These are phyloP conservation scores for Stenoptilia bipunctidactyla DNA, from an alignment of 2,888 invertebrate species.

Conservation along the genomic window DNA sequence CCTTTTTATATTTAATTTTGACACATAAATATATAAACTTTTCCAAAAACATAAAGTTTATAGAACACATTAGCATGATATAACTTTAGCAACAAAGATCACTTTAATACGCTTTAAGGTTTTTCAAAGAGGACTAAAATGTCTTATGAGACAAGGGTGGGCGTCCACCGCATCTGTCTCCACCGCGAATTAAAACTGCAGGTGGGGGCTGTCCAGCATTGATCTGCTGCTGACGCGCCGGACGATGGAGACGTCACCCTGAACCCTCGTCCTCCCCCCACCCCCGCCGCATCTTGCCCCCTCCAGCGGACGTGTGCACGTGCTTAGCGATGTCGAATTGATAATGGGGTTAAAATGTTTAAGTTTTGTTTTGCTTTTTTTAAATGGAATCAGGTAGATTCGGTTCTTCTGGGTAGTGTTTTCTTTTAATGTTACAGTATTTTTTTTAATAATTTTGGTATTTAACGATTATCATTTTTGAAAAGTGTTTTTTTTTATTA, in stretches of 20 bases:
- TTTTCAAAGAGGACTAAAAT: background rate
- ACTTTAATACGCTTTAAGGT: background rate
- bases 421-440: background rate
- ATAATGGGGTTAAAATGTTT: constrained; percentile 40
- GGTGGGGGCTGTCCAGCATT: constrained; percentile 63
- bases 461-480: no score
- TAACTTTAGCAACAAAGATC: background rate
- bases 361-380: constrained; percentile 20
- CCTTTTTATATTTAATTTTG: background rate
- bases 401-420: background rate
- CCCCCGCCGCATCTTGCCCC: constrained; percentile 11
- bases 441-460: no score
- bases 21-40: no score
- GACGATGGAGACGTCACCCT: constrained; percentile 44
- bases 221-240: constrained; percentile 58
- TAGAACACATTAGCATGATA: background rate
- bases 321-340: constrained; percentile 55
- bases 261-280: constrained; percentile 16
- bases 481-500: no score
- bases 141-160: constrained; percentile 12
- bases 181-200: constrained; percentile 62
- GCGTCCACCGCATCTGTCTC: constrained; percentile 4
- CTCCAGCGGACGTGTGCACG: constrained; percentile 45
- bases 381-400: constrained; percentile 12
- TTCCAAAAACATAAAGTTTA: no score